Evolutionary conservation across 2,113 vertebrate genomes (phyloP).

Genomic region (Phrynocephalus versicolor): DNA sequence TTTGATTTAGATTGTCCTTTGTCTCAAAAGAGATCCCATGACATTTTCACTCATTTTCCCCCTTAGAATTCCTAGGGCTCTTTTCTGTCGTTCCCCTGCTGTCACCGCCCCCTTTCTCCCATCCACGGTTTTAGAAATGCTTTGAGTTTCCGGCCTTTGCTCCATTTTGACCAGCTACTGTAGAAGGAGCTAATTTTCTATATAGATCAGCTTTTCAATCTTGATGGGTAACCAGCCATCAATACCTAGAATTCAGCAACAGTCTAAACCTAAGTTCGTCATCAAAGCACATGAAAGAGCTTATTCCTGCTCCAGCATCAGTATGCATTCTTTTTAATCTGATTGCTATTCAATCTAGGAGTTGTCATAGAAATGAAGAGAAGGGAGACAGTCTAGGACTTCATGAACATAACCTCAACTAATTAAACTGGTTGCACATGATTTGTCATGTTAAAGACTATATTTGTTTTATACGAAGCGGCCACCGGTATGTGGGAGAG

Average conservation of each 20-base stretch:
- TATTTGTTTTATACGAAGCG: neutral
- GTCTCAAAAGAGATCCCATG: neutral
- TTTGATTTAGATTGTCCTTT: neutral
- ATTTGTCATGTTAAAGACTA: neutral
- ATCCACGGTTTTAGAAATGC: neutral
- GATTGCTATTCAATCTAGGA: neutral
- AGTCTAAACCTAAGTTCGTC: neutral
- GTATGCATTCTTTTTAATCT: neutral
- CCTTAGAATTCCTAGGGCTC: neutral
- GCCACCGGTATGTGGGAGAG: neutral
- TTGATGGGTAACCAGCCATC: no score
- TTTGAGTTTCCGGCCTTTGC: neutral
- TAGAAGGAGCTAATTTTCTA: no score
- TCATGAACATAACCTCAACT: rapidly evolving
- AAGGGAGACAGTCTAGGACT: neutral
- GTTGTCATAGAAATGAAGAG: neutral
- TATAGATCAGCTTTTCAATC: no score
- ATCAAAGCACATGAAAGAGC: neutral
- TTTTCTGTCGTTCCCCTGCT: neutral
- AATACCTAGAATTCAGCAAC: no score
- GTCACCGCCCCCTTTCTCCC: neutral
- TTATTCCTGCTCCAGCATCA: neutral
- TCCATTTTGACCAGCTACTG: no score
- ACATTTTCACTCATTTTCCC: neutral
- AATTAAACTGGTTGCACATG: neutral